phyloP scores from a whole-genome alignment of 2,888 invertebrate genomes.

The Drymonia ruficornis region DNA sequence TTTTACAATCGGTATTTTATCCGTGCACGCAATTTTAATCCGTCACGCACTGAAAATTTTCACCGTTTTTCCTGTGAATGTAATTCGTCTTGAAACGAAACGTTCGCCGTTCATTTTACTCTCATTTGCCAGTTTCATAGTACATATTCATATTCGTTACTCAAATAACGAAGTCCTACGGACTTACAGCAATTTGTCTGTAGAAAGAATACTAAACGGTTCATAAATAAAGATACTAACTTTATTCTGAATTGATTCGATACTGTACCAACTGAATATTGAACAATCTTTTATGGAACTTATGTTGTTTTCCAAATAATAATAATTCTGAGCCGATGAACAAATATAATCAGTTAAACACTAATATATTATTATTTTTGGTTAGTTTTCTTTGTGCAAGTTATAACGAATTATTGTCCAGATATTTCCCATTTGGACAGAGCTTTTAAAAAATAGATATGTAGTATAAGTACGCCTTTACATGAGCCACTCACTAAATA shows the following conservation, averaged over 20 bases:
- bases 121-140: slow-evolving; percentile 5
- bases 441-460: too few species aligned
- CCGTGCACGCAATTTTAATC: too few species aligned
- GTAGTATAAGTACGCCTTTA: too few species aligned
- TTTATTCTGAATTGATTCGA: background rate
- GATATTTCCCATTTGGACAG: too few species aligned
- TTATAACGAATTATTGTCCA: too few species aligned
- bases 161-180: slow-evolving; percentile 9
- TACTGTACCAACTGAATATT: background rate
- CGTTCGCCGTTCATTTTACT: background rate
- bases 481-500: too few species aligned
- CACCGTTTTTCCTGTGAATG: background rate
- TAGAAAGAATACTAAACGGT: slow-evolving; percentile 7
- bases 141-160: slow-evolving; percentile 8
- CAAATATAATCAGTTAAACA: background rate
- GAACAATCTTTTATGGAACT: background rate
- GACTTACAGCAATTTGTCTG: slow-evolving; percentile 8
- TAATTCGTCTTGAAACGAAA: too few species aligned
- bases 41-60: too few species aligned
- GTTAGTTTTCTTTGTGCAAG: too few species aligned
- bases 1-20: background rate
- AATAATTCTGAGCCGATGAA: background rate
- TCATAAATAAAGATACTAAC: slow-evolving; percentile 5
- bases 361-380: too few species aligned
- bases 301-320: background rate